phyloP scores from a whole-genome alignment of 1,140 invertebrate genomes.

The Tetragnatha versicolor region DNA sequence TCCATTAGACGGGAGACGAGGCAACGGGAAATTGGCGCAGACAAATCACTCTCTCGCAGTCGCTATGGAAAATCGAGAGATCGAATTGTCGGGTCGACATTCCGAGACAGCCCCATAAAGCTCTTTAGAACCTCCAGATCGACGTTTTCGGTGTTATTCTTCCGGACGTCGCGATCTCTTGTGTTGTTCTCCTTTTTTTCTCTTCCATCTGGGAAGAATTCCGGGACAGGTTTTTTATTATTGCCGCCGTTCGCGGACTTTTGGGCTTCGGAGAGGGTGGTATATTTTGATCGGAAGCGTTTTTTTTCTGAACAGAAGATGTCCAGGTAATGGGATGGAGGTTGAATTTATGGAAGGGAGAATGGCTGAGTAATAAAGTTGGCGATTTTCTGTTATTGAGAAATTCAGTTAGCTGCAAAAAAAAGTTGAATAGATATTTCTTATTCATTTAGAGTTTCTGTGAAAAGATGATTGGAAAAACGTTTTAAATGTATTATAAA shows the following conservation, averaged over 20 bases:
- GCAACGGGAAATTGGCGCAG: conserved; percentile 4
- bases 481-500: too few relatives aligned
- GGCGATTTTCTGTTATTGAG: too few relatives aligned
- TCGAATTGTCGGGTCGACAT: background rate
- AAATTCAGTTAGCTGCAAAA: too few relatives aligned
- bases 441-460: too few relatives aligned
- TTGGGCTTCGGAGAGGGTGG: background rate
- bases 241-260: background rate
- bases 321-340: too few relatives aligned
- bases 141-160: background rate
- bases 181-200: background rate
- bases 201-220: too few relatives aligned
- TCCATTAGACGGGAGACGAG: background rate
- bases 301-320: too few relatives aligned
- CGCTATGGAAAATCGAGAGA: background rate
- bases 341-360: too few relatives aligned
- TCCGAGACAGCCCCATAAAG: background rate
- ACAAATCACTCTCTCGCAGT: conserved; percentile 13
- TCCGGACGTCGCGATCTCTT: background rate
- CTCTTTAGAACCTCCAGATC: background rate
- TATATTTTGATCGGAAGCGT: too few relatives aligned
- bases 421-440: too few relatives aligned
- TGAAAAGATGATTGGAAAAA: too few relatives aligned
- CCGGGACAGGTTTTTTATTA: background rate
- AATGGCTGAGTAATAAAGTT: too few relatives aligned